Percentiles rank a stretch among this genome's conserved stretches.
Conservation (phyloP, 2,797 vertebrate genomes). For the Paramormyrops hopkinsi region DNA sequence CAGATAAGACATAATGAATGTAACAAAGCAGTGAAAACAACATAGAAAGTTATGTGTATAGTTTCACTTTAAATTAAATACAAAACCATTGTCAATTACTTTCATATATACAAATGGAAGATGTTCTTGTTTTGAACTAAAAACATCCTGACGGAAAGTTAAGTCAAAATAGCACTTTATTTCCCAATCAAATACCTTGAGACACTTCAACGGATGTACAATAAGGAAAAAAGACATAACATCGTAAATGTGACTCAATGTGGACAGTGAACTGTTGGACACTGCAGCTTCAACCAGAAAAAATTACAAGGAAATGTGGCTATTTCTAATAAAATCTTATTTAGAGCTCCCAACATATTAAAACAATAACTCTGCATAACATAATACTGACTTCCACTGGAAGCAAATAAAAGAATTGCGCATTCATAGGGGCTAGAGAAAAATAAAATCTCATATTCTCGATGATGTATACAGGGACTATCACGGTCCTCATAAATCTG, state of each 20-base stretch:
- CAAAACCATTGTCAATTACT: background rate
- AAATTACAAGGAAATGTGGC: conserved; percentile 24
- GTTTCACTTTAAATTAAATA: background rate
- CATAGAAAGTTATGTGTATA: no score
- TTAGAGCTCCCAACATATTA: conserved; percentile 43
- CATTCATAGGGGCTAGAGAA: conserved; percentile 23
- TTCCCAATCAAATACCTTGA: background rate
- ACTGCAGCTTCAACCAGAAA: background rate
- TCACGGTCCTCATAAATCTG: background rate
- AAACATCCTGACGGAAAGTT: background rate
- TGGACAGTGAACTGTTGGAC: background rate
- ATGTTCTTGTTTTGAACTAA: background rate
- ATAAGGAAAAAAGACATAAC: background rate
- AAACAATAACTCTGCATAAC: conserved; percentile 28
- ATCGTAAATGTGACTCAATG: background rate
- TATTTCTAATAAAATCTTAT: conserved; percentile 53
- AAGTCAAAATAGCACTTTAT: background rate
- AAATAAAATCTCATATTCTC: background rate
- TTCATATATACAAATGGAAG: background rate
- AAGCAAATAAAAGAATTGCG: conserved; percentile 36
- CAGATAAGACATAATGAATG: background rate
- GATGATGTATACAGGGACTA: background rate
- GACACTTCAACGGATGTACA: background rate
- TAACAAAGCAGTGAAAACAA: background rate
- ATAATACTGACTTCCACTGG: conserved; percentile 40